Base-by-base conservation (phyloP, 2,888 invertebrate genomes). In the Diloba caeruleocephala region DNA sequence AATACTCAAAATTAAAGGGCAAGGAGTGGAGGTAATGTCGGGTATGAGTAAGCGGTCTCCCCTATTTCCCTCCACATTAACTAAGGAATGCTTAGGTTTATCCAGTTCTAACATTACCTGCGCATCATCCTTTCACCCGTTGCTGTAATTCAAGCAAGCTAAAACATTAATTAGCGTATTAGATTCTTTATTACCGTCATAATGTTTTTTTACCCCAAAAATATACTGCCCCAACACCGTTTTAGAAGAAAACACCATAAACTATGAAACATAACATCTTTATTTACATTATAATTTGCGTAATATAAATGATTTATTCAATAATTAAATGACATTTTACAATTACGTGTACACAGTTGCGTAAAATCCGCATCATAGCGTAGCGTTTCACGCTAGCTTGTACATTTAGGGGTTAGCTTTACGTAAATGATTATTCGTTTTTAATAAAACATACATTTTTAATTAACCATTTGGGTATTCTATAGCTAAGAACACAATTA, bases 231-330 rank as follows among this genome's bases (percentile, higher is more conserved):
- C 52, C 52, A 36, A 15, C 52, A 63, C 50, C 55, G 15, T 9
- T 32, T 48, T 36, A 31, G 10, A 71, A 76, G 72, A 74, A 74
- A 61, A 75, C 57, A 73, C 62, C 46, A 58, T 57, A 57, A 62
- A 45, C 60, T 51, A 74, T 66, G 44, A 76, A 85, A 83, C 81
- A 67, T 79, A 85, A 84, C 81, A 66, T 81, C 63, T 88, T 88
- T 88, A 88, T 87, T 87, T 85, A 88, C 84, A 79, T 71, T 57
- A 72, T 62, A 70, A 71, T 65, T 58, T 63, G 50, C 58, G 39
- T 64, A 49, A 21, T 46, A 50, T 46, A 49, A 46, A 61, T 54
- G 46, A 59, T 61, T 66, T 54, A 46, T 54, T 67, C 36, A 37
- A 65, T 43, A 49, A 61, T 49, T 62, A 55, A 49, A 66, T 19